Evolutionary conservation across 2,797 vertebrate species (phyloP), one percentile per base, ranked within the genome.

Genomic region (Microctenopoma steveboyesi): DNA sequence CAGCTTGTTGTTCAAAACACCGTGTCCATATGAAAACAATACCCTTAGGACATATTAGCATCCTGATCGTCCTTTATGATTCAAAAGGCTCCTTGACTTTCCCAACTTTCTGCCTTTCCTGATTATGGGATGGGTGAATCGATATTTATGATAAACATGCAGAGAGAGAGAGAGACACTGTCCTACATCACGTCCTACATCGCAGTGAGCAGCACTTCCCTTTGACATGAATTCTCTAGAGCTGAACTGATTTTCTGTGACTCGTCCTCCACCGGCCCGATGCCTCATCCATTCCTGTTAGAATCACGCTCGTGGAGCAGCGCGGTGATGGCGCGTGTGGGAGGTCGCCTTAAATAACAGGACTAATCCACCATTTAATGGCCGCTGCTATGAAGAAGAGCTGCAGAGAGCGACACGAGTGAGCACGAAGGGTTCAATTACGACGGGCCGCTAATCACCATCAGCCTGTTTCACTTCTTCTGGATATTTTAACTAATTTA

Each of bases 231-330:
- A 61, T 66, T 45, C 63, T 63, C 15, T 0, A 46, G 22, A 80
- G 51, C 53, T 11, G 43, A 82, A 67, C 48, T 10, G 76, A 72
- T 70, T 76, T 56, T 35, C 30, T 49, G 39, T 46, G 43, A 18
- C 59, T 49, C 15, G 13, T 4, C 39, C 52, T n/a, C 10, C 51
- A 48, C n/a, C 46, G 37, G 65, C 45, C 62, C n/a, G 55, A 47
- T 35, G 1, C 18, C 69, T 74, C 58, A 52, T 79, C 71, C 43
- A 5, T 10, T 76, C 68, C 72, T 68, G 65, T 75, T 74, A 77
- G 68, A 47, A 55, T 76, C 72, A 76, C 3, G 39, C 49, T 45
- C 49, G 6, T 11, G 53, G 46, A 5, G 11, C 47, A 27, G 13
- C 43, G 3, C n/a, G 52, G 54, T 6, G 42, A 27, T 25, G 5